Evolutionary conservation across 2,888 invertebrate genomes (phyloP).

Genomic region (Xylota segnis): DNA sequence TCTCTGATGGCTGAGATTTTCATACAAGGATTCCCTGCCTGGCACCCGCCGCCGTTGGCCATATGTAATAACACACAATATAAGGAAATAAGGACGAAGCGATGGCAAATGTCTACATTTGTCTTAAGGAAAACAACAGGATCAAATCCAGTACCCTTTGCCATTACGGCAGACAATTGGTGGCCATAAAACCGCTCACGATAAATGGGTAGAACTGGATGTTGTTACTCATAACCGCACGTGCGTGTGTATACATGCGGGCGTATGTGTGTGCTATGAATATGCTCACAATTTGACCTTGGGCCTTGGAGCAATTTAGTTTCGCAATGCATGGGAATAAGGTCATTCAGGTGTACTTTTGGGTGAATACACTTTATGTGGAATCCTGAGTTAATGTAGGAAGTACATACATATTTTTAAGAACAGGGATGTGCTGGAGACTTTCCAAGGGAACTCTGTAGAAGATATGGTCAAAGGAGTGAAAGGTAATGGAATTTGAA

Average conservation of each 20-base stretch:
- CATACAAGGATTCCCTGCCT: conserved; percentile 16
- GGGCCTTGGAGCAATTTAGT: neutral
- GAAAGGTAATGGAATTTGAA: too few relatives aligned
- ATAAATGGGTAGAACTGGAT: conserved; percentile 22
- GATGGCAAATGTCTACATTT: conserved; percentile 25
- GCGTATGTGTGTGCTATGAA: conserved; percentile 14
- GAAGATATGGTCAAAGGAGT: too few relatives aligned
- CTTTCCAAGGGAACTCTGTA: too few relatives aligned
- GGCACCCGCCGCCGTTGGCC: conserved; percentile 21
- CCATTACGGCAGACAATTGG: conserved; percentile 44
- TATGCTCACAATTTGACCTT: conserved; percentile 19
- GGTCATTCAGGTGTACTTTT: neutral
- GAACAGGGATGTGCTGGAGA: too few relatives aligned
- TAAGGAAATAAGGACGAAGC: neutral
- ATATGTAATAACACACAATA: conserved; percentile 1
- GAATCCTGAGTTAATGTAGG: neutral
- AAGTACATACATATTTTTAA: too few relatives aligned
- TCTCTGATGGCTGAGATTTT: conserved; percentile 35
- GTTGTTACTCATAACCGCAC: conserved; percentile 36
- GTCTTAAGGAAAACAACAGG: conserved; percentile 37
- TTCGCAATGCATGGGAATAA: neutral
- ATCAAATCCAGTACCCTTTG: conserved; percentile 37
- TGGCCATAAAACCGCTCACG: conserved; percentile 43
- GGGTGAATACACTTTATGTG: neutral
- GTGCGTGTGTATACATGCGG: neutral